Conservation (phyloP, 1,140 invertebrate genomes). For the Planococcus citri region DNA sequence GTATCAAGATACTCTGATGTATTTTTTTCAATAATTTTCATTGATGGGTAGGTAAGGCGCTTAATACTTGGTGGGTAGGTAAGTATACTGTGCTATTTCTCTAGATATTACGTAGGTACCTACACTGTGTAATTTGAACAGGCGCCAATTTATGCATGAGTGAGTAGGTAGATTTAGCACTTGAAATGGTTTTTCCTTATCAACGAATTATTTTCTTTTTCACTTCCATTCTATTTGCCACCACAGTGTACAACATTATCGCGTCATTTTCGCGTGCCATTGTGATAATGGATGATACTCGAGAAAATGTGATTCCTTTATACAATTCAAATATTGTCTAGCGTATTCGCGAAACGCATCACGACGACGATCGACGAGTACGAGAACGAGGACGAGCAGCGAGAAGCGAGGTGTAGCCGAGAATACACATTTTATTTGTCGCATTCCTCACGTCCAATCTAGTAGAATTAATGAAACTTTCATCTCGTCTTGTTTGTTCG, state of each 20-base stretch:
- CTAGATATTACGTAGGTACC: too few species aligned
- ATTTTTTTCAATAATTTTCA: too few species aligned
- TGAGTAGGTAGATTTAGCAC: neutral
- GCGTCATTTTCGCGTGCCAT: conserved; percentile 1
- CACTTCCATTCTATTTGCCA: conserved; percentile 6
- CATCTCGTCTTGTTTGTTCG: neutral
- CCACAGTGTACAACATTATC: neutral
- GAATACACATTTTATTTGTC: conserved; percentile 8
- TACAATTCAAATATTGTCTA: conserved; percentile 5
- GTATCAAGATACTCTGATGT: too few species aligned
- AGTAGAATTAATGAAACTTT: conserved; percentile 4
- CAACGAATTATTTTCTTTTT: neutral
- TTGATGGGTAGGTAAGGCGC: too few species aligned
- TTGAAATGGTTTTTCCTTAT: neutral
- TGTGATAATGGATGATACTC: neutral
- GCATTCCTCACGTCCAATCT: neutral
- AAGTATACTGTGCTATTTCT: too few species aligned
- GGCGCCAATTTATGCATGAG: conserved; percentile 1
- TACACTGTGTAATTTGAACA: conserved; percentile 3
- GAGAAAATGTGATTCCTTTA: neutral
- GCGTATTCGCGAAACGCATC: neutral
- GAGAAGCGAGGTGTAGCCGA: too few species aligned
- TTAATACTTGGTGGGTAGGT: too few species aligned
- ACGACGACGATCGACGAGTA: neutral
- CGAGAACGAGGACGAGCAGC: neutral